Conservation (phyloP, 2,797 vertebrate genomes). For the Melanotaenia parkinsoni region DNA sequence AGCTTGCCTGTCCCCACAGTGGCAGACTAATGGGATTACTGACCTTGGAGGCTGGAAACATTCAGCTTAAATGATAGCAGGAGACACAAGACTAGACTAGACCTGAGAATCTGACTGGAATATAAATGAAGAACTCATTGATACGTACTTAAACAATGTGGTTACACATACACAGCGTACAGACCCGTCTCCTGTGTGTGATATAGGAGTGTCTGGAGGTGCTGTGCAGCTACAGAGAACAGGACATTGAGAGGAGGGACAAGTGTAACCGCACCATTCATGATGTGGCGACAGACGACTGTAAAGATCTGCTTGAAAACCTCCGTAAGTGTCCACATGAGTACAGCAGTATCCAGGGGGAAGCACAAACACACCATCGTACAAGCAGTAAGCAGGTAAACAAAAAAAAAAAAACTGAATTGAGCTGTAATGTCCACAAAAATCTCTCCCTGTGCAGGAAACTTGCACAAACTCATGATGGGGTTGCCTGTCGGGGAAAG, state of each 20-base stretch:
- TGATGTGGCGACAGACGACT: constrained; percentile 96
- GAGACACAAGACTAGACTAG: constrained; percentile 28
- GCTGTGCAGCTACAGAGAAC: constrained; percentile 89
- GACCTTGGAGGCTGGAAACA: constrained; percentile 36
- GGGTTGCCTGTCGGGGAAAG: constrained; percentile 5
- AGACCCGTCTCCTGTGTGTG: background rate
- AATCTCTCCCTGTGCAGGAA: constrained; percentile 15
- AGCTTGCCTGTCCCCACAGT: constrained; percentile 5
- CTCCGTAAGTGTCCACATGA: constrained; percentile 83
- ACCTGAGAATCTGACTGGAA: constrained; percentile 25
- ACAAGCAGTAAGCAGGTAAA: background rate
- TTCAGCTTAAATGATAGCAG: constrained; percentile 13
- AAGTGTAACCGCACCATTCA: constrained; percentile 92
- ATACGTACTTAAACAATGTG: background rate
- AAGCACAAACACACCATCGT: background rate
- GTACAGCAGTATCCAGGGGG: background rate
- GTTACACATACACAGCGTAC: background rate
- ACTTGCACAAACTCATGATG: constrained; percentile 3
- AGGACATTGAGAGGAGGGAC: constrained; percentile 91
- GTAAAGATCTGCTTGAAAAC: constrained; percentile 96
- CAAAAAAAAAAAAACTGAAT: background rate
- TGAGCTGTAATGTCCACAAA: background rate
- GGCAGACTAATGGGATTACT: constrained; percentile 23
- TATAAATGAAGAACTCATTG: constrained; percentile 18
- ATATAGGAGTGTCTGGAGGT: constrained; percentile 93